Evolutionary conservation across 2,888 invertebrate species (phyloP).

Genomic region (Eucriotettix oculatus): DNA sequence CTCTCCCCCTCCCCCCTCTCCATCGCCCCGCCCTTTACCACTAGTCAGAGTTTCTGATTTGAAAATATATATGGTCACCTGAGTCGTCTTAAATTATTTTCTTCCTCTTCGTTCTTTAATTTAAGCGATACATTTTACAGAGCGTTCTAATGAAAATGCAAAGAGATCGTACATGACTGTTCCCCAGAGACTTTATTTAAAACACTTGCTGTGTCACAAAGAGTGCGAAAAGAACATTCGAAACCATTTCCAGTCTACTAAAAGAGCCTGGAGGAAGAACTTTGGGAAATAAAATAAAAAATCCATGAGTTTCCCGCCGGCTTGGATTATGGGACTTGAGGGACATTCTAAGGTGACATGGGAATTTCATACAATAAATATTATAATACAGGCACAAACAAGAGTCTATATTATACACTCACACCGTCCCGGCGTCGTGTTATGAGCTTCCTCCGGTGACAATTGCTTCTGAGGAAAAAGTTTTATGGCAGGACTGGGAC

Average conservation of each 20-base stretch:
- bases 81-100: no score
- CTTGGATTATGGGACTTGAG: slow-evolving; percentile 8
- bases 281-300: slow-evolving; percentile 11
- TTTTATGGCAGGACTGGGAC: slow-evolving; percentile 25
- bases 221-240: slow-evolving; percentile 7
- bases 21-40: no score
- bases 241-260: slow-evolving; percentile 11
- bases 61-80: no score
- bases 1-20: no score
- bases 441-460: slow-evolving; percentile 10
- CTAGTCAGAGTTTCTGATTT: no score
- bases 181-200: slow-evolving; percentile 9
- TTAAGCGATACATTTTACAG: slow-evolving; percentile 1
- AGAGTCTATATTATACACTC: slow-evolving; percentile 5
- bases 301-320: slow-evolving; percentile 8
- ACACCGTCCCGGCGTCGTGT: slow-evolving; percentile 1
- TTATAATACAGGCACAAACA: slow-evolving; percentile 23
- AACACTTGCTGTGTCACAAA: slow-evolving; percentile 11
- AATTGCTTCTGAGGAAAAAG: slow-evolving; percentile 26
- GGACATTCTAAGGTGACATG: slow-evolving; percentile 20
- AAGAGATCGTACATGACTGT: slow-evolving; percentile 1
- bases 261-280: slow-evolving; percentile 5
- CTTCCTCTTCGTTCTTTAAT: no score
- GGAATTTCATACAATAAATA: slow-evolving; percentile 32
- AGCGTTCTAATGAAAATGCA: slow-evolving; percentile 7